phyloP scores from a whole-genome alignment of 2,113 vertebrate genomes.

The Colossoma macropomum region DNA sequence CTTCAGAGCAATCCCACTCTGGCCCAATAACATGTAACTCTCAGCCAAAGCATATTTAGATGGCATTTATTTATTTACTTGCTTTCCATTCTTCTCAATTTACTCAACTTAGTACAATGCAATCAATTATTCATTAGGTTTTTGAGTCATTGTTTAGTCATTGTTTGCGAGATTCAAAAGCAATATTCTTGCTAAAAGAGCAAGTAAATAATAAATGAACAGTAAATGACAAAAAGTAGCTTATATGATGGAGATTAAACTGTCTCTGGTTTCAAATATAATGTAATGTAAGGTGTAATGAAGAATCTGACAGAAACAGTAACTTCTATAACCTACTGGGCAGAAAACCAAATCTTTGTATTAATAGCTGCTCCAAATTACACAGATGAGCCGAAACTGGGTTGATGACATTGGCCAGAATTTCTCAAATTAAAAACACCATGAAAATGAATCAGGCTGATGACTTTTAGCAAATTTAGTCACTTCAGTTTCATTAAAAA shows the following conservation, averaged over 20 bases:
- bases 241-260: too few species aligned
- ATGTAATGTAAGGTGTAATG: too few species aligned
- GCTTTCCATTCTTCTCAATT: not conserved
- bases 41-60: not conserved
- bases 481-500: slow-evolving; percentile 6
- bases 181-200: too few species aligned
- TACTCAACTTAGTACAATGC: slow-evolving; percentile 7
- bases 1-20: not conserved
- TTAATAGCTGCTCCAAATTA: slow-evolving; percentile 4
- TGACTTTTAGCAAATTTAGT: slow-evolving; percentile 9
- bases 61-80: slow-evolving; percentile 15
- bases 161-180: too few species aligned
- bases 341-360: not conserved
- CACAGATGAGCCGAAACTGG: not conserved
- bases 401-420: not conserved
- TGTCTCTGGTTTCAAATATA: too few species aligned
- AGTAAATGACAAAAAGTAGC: too few species aligned
- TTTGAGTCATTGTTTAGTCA: not conserved
- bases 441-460: not conserved
- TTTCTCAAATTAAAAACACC: not conserved
- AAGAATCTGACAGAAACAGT: not conserved
- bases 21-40: not conserved
- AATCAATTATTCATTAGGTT: slow-evolving; percentile 18
- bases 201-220: too few species aligned
- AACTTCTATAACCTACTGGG: not conserved